phyloP scores from a whole-genome alignment of 37 sponge, comb jelly and placozoan species.

The Halisarca cf. caerulea region DNA sequence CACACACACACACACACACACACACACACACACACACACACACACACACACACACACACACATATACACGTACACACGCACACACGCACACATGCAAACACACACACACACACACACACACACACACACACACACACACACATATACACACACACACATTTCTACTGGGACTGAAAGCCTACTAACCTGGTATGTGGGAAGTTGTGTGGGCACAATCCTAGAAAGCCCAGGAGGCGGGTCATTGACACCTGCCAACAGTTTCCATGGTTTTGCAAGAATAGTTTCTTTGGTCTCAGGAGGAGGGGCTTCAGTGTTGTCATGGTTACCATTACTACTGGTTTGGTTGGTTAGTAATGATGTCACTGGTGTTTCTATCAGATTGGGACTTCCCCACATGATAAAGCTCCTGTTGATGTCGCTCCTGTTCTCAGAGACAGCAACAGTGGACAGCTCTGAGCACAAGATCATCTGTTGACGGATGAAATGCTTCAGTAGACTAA shows the following conservation, averaged over 20 bases:
- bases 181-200: no score
- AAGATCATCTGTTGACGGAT: slow-evolving; percentile 61
- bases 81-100: no score
- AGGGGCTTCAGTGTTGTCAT: neutral
- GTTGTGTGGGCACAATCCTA: neutral
- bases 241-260: neutral
- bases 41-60: no score
- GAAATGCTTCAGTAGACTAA: no score
- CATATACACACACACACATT: no score
- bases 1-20: no score
- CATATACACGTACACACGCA: no score
- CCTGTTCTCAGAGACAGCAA: slow-evolving; percentile 70
- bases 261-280: neutral
- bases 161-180: no score
- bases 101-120: no score
- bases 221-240: slow-evolving; percentile 13
- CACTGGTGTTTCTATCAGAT: slow-evolving; percentile 57
- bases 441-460: slow-evolving; percentile 77
- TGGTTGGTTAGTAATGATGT: slow-evolving; percentile 4
- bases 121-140: no score
- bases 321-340: neutral
- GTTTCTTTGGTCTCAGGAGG: neutral
- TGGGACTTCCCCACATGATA: slow-evolving; percentile 84
- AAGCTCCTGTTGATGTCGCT: slow-evolving; percentile 48
- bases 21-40: no score